phyloP scores from a whole-genome alignment of 2,888 invertebrate genomes.

The Ectropis crepuscularia region DNA sequence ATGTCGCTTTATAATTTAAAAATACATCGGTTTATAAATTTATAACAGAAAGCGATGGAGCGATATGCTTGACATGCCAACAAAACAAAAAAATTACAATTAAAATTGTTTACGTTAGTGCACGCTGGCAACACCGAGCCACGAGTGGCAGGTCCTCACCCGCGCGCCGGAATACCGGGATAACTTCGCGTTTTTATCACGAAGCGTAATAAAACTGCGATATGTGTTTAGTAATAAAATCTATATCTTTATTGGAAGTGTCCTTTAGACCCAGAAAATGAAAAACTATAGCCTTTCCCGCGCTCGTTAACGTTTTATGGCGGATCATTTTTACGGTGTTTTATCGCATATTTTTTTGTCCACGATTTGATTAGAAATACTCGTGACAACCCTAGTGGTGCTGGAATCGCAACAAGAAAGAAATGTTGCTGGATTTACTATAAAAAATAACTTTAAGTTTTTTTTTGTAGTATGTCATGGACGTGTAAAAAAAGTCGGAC shows the following conservation, averaged over 20 bases:
- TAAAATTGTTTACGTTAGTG: no score
- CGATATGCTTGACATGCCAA: no score
- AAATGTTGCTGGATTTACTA: not conserved
- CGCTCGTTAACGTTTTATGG: conserved; percentile 24
- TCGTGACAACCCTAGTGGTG: no score
- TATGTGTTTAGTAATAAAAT: conserved; percentile 43
- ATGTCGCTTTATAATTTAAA: no score
- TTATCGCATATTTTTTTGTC: not conserved
- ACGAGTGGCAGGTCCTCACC: conserved; percentile 2
- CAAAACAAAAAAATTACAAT: no score
- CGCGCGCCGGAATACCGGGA: conserved; percentile 21
- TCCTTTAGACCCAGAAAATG: conserved; percentile 39
- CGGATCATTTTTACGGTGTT: conserved; percentile 6
- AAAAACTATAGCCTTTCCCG: conserved; percentile 25
- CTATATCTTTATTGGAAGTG: conserved; percentile 42
- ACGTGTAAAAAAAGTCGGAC: no score
- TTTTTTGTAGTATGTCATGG: no score
- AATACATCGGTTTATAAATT: no score
- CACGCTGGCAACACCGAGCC: not conserved
- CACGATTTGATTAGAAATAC: not conserved
- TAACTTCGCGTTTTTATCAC: conserved; percentile 30
- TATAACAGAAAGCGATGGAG: no score
- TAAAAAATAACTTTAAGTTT: not conserved
- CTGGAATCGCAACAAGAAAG: not conserved
- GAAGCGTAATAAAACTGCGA: conserved; percentile 41